Percentiles rank a stretch among this genome's conserved stretches.
phyloP scores from a whole-genome alignment of 2,113 vertebrate species.

The Sylvia atricapilla region DNA sequence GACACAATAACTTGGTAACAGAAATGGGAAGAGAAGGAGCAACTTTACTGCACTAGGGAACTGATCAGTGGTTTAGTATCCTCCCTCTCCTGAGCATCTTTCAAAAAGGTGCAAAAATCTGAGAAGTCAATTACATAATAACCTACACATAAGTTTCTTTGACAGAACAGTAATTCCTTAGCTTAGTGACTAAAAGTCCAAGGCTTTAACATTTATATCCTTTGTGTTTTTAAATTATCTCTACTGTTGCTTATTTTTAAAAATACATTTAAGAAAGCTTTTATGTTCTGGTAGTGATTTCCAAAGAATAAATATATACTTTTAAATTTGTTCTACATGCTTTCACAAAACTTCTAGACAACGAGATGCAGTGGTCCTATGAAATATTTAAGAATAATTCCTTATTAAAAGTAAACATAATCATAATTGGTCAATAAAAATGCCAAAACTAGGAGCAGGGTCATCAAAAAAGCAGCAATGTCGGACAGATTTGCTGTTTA shows the following conservation, averaged over 20 bases:
- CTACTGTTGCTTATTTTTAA: neutral
- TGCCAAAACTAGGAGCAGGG: neutral
- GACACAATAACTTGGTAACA: neutral
- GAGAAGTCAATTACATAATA: neutral
- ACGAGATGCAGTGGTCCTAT: neutral
- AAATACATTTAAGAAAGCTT: neutral
- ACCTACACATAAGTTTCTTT: neutral
- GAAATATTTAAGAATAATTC: neutral
- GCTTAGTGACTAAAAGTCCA: neutral
- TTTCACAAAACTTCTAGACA: neutral
- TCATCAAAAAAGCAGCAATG: neutral
- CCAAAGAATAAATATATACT: neutral
- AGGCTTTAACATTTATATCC: neutral
- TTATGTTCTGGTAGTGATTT: neutral
- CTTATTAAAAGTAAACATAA: neutral
- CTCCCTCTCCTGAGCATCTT: neutral
- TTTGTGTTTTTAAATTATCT: neutral
- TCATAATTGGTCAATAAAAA: neutral
- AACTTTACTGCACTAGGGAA: neutral
- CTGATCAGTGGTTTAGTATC: neutral
- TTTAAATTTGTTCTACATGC: neutral
- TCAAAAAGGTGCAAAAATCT: neutral
- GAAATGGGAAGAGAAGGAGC: neutral
- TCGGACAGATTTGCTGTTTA: neutral
- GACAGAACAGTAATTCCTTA: neutral